phyloP scores from a whole-genome alignment of 2,888 invertebrate genomes.

The Chalcosyrphus nemorum region DNA sequence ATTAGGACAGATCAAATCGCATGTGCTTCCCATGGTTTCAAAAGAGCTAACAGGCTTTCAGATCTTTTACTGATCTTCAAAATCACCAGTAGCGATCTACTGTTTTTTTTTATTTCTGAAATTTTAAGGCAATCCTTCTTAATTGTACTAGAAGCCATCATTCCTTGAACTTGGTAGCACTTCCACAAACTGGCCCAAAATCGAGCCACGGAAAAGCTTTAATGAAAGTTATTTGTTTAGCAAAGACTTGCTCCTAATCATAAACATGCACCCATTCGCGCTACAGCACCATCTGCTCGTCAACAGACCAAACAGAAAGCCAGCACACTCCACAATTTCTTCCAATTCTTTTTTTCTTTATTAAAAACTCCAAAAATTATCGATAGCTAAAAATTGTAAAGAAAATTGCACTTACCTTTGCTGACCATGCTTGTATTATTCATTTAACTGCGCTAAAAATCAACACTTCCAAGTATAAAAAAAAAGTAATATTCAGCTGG shows the following conservation, averaged over 20 bases:
- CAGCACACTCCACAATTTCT: neutral
- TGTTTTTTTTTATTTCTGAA: neutral
- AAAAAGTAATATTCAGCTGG: slow-evolving; percentile 1
- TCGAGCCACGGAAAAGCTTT: neutral
- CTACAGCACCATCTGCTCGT: slow-evolving; percentile 29
- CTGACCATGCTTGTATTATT: slow-evolving; percentile 33
- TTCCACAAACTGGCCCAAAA: slow-evolving; percentile 1
- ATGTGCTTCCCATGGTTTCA: no score
- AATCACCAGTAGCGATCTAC: neutral
- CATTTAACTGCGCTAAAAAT: neutral
- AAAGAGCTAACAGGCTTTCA: no score
- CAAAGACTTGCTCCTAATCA: slow-evolving; percentile 10
- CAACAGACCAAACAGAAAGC: neutral
- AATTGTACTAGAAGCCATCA: no score
- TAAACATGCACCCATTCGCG: neutral
- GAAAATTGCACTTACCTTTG: slow-evolving; percentile 28
- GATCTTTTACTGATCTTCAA: no score
- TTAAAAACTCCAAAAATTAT: neutral
- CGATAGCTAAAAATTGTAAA: neutral
- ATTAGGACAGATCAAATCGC: no score
- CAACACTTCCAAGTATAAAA: neutral
- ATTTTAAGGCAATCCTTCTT: no score
- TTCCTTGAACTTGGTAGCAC: slow-evolving; percentile 17
- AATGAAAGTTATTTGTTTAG: neutral
- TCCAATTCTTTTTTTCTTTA: neutral